Evolutionary conservation across 2,797 vertebrate species (phyloP), one percentile per base, ranked within the genome.

Genomic region (Malacoraja senta): DNA sequence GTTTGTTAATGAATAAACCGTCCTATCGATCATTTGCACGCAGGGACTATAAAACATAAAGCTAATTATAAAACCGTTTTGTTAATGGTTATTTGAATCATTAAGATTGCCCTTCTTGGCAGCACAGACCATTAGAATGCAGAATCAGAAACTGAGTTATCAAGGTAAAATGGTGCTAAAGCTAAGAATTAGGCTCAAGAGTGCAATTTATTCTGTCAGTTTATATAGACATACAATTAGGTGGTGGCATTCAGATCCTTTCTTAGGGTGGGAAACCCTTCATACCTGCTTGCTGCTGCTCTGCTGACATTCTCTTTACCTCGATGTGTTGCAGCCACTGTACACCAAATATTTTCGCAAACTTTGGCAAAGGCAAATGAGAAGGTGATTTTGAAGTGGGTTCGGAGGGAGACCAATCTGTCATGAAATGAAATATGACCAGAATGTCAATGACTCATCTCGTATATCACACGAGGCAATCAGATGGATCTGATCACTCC

Each of bases 141-240:
- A 94, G 95, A 95, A 93, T 94, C 95, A 95, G 94, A 95, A 96
- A 95, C 94, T 91, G 79, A 95, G 94, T 94, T 93, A 94, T 95
- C 84, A 88, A 94, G 74, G 78, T 94, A 94, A 95, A 95, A 95
- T 95, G 95, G 95, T 95, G 94, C 95, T 95, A 95, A 94, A 95
- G 94, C 93, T 95, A 96, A 95, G 95, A 96, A 96, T 94, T 95
- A 94, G 95, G 94, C 96, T 96, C 96, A 10, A 94, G 96, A 96
- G 96, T 94, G 93, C 95, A 94, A 95, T 97, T 96, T 96, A 95
- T 96, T 96, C 96, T 97, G 96, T 97, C 96, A 96, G 95, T 97
- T 96, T 96, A 97, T 96, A 96, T 95, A 96, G 95, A 96, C 95
- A 94, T 96, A 96, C 96, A 96, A 95, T 95, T 96, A 95, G 95